Base-by-base conservation (phyloP, 2,888 invertebrate species). In the Tridacna gigas region DNA sequence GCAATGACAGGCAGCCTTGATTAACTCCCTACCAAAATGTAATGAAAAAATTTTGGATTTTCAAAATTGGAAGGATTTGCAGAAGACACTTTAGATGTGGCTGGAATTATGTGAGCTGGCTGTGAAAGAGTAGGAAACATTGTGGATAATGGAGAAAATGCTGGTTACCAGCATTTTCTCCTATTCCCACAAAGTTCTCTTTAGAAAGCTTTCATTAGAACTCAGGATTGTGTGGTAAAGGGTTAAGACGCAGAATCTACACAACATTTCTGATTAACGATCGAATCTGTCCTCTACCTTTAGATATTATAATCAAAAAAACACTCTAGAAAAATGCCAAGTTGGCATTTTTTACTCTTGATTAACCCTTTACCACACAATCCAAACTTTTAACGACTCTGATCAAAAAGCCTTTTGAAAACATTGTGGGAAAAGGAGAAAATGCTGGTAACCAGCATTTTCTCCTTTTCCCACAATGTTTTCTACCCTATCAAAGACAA, bases 381-480 rank as follows among this genome's bases (percentile, higher is more conserved):
- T 28, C 15, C 11, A 5, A 28, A 25, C 0, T 66, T 66, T 66
- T 28, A 20, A 66, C 28, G 26, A 18, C 11, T 12, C 37, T 18
- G 18, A 4, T 18, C 1, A 66, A 28, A 18, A 28, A 12, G 13
- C 12, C 28, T 15, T 66, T 66, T 22, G 66, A 66, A 66, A 66
- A 20, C 66, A 66, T 26, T 66, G 37, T 28, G 37, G 37, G 20
- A 66, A 28, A 66, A 28, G 66, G 18, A 66, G 66, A 37, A 66
- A 63, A n/a, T 63, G 25, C 63, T 66, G 15, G 37, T 66, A 3
- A 37, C 66, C 15, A 66, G 37, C 66, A 66, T 28, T 66, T 66
- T 66, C 66, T 37, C 37, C 37, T 28, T 66, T 66, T 66, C 28
- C 37, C 66, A 66, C 66, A 28, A 66, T 66, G 37, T 66, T 66